These are phyloP conservation scores for Campoletis sonorensis DNA, from an alignment of 1,140 invertebrate species.

Conservation along the genomic window DNA sequence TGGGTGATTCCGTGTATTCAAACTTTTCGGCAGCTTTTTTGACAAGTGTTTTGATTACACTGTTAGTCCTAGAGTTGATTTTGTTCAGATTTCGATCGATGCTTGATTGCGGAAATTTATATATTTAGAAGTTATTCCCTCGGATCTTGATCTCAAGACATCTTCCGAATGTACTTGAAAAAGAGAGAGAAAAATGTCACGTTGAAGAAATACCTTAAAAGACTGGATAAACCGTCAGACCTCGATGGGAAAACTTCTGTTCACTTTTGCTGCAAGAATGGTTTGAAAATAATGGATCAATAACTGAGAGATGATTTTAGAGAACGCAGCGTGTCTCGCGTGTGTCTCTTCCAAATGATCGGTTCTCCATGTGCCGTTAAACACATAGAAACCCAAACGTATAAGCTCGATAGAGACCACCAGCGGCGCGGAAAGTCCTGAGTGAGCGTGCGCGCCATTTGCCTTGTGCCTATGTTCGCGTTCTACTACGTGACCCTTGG, in stretches of 20 bases:
- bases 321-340: conserved; percentile 5
- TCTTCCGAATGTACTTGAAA: background rate
- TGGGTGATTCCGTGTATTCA: too few relatives aligned
- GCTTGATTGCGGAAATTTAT: too few relatives aligned
- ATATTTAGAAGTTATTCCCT: too few relatives aligned
- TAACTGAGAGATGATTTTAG: conserved; percentile 20
- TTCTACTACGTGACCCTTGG: conserved; percentile 47
- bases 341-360: conserved; percentile 34
- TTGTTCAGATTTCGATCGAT: too few relatives aligned
- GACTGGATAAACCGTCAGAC: background rate
- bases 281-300: background rate
- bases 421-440: conserved; percentile 54
- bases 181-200: background rate
- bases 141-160: too few relatives aligned
- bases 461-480: conserved; percentile 33
- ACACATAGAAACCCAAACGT: background rate
- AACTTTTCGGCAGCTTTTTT: too few relatives aligned
- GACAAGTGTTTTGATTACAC: too few relatives aligned
- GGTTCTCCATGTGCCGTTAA: background rate
- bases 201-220: background rate
- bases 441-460: conserved; percentile 47
- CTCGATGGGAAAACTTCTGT: background rate
- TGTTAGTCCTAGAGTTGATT: too few relatives aligned
- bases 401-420: conserved; percentile 56
- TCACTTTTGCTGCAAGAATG: background rate